Evolutionary conservation across 2,888 invertebrate species (phyloP).

Genomic region (Agrotis clavis): DNA sequence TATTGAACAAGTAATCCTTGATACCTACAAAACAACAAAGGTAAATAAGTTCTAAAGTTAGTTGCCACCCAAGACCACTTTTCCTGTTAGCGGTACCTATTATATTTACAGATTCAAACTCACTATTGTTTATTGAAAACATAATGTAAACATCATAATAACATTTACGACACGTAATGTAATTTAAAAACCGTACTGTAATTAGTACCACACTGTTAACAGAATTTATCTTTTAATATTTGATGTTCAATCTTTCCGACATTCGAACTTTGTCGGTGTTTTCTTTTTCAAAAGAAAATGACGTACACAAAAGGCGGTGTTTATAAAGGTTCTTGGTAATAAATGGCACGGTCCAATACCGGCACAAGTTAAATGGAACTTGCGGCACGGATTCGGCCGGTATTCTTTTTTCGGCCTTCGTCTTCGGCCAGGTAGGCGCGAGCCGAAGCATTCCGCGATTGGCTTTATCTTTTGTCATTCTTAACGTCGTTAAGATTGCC

Average conservation of each 20-base stretch:
- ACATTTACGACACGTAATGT: conserved; percentile 58
- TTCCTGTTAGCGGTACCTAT: conserved; percentile 57
- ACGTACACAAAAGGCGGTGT: conserved; percentile 76
- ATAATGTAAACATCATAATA: conserved; percentile 52
- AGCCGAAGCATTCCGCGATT: conserved; percentile 66
- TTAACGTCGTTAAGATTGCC: conserved; percentile 67
- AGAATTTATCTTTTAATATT: conserved; percentile 43
- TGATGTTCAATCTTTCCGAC: conserved; percentile 54
- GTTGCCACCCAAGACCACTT: conserved; percentile 36
- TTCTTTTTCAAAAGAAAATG: conserved; percentile 63
- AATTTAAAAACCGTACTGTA: conserved; percentile 57
- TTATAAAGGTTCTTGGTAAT: conserved; percentile 76
- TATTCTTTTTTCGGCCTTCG: conserved; percentile 69
- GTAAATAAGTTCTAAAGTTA: neutral
- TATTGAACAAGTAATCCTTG: conserved; percentile 22
- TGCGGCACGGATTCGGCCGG: conserved; percentile 62
- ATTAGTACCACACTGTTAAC: conserved; percentile 58
- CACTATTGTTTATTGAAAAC: conserved; percentile 47
- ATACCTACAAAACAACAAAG: neutral
- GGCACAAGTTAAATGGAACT: conserved; percentile 76
- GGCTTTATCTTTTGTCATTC: conserved; percentile 67
- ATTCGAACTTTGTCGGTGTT: conserved; percentile 73
- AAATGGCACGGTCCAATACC: conserved; percentile 79
- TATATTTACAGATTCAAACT: conserved; percentile 36
- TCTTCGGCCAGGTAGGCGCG: conserved; percentile 78